These are phyloP conservation scores for Temnothorax unifasciatus DNA, from an alignment of 2,888 invertebrate genomes.

Conservation along the genomic window DNA sequence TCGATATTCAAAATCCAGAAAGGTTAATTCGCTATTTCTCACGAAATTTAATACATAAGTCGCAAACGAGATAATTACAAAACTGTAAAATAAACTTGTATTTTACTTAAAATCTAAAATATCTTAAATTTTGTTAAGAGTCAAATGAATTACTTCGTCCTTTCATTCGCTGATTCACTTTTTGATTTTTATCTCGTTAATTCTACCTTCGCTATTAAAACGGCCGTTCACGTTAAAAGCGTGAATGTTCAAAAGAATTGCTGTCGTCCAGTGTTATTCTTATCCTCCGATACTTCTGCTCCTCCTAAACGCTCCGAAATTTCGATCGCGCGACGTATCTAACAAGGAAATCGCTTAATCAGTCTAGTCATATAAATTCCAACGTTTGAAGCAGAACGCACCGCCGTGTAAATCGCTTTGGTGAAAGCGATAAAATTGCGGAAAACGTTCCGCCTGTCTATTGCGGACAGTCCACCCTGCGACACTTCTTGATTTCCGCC, in stretches of 20 bases:
- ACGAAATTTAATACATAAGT: not conserved
- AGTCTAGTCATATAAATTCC: conserved; percentile 37
- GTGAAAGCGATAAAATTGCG: not conserved
- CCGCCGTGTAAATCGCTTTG: conserved; percentile 25
- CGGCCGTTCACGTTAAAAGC: not conserved
- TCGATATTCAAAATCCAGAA: not conserved
- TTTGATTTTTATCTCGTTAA: conserved; percentile 15
- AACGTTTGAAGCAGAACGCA: conserved; percentile 38
- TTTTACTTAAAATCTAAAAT: not conserved
- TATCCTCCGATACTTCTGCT: not conserved
- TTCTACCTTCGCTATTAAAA: not conserved
- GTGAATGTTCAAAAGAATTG: not conserved
- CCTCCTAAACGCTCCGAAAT: not conserved
- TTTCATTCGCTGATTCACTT: not conserved
- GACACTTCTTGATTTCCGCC: conserved; percentile 81
- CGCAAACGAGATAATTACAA: not conserved
- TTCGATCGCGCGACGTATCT: not conserved
- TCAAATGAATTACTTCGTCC: conserved; percentile 1
- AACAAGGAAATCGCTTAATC: conserved; percentile 22
- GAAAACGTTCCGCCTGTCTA: not conserved
- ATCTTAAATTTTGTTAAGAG: not conserved
- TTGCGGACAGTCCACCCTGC: conserved; percentile 65
- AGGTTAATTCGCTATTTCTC: not conserved
- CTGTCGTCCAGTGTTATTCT: conserved; percentile 31
- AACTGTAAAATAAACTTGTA: not conserved